Evolutionary conservation across 2,888 invertebrate species (phyloP).

Genomic region (Drosophila mettleri): DNA sequence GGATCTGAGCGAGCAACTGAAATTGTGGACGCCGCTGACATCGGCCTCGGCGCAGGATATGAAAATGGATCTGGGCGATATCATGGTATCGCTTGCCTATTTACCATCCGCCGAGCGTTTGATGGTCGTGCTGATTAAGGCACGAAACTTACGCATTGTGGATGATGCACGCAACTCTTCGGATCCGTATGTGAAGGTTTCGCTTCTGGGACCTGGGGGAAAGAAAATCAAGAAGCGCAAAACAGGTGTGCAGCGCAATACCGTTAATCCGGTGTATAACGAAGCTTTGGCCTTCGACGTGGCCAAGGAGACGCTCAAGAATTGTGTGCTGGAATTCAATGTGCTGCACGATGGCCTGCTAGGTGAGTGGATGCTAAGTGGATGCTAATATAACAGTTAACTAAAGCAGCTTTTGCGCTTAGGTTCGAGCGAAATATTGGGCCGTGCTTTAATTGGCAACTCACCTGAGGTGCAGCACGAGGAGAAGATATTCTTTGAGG

Average conservation of each 20-base stretch:
- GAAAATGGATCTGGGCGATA: slow-evolving; percentile 94
- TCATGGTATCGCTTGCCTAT: slow-evolving; percentile 96
- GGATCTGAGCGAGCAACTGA: slow-evolving; percentile 87
- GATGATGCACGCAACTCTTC: slow-evolving; percentile 95
- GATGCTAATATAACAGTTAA: background rate
- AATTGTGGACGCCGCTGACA: slow-evolving; percentile 87
- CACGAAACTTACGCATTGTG: slow-evolving; percentile 95
- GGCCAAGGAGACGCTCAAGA: slow-evolving; percentile 88
- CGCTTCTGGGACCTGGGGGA: slow-evolving; percentile 93
- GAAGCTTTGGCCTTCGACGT: slow-evolving; percentile 97
- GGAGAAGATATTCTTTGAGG: slow-evolving; percentile 86
- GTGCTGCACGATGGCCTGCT: slow-evolving; percentile 88
- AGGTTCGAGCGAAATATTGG: slow-evolving; percentile 87
- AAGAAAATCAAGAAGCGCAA: slow-evolving; percentile 97
- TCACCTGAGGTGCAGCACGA: slow-evolving; percentile 84
- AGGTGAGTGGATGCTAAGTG: slow-evolving; percentile 77
- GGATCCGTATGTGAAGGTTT: slow-evolving; percentile 98
- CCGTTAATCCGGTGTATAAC: slow-evolving; percentile 95
- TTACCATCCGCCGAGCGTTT: slow-evolving; percentile 95
- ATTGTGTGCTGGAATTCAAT: slow-evolving; percentile 87
- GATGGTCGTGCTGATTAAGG: slow-evolving; percentile 96
- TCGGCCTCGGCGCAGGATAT: slow-evolving; percentile 86
- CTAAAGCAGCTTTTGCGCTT: slow-evolving; percentile 4
- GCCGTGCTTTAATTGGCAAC: slow-evolving; percentile 86
- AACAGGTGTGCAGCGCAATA: slow-evolving; percentile 95